These are phyloP conservation scores for Ascidia mentula DNA, from an alignment of 23 tunicate species.

Conservation along the genomic window DNA sequence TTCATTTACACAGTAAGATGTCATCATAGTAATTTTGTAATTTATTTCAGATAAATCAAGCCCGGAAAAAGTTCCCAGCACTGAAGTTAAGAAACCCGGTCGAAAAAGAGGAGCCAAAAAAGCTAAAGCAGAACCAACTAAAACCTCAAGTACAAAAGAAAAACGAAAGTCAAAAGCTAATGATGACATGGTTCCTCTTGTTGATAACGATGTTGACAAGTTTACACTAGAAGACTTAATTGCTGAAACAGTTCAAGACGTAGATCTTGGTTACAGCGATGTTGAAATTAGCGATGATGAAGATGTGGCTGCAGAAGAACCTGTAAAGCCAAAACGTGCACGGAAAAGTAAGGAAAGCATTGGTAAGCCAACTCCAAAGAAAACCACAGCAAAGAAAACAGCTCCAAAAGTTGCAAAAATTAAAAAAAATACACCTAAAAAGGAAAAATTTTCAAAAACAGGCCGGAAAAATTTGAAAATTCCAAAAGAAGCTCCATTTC, in stretches of 20 bases:
- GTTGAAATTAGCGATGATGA: background rate
- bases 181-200: background rate
- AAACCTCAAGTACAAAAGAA: background rate
- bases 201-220: background rate
- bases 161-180: background rate
- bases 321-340: background rate
- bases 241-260: background rate
- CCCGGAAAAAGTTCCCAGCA: too few relatives aligned
- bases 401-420: background rate
- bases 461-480: background rate
- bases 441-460: background rate
- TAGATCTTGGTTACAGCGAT: background rate
- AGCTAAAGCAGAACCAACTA: background rate
- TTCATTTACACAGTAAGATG: too few relatives aligned
- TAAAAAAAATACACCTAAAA: too few relatives aligned
- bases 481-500: background rate
- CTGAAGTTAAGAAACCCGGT: background rate
- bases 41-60: too few relatives aligned
- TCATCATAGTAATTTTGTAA: too few relatives aligned
- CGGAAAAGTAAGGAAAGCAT: background rate
- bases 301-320: background rate
- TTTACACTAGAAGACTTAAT: background rate
- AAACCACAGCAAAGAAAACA: background rate
- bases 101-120: background rate
- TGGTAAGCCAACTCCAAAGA: too few relatives aligned